Base-by-base conservation (phyloP, 2,113 vertebrate genomes). In the Sylvilagus bachmani region DNA sequence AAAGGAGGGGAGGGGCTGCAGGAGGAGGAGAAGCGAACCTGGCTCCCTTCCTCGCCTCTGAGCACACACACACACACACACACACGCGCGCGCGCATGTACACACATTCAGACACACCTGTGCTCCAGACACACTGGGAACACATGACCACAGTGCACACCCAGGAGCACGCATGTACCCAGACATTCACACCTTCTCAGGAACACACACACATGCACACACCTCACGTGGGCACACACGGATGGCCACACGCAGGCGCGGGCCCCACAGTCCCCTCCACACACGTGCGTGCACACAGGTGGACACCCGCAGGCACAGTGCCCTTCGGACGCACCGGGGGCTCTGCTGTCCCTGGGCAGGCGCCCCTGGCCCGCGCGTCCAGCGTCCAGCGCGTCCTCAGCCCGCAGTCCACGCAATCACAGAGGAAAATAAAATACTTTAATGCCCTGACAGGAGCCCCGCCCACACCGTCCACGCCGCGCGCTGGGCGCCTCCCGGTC, bases 381-480 rank as follows among this genome's bases (percentile, higher is more conserved):
- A 44, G 44, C 6, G 44, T 44, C 44, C 44, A 44, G 55, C 55
- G 17, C 13, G 55, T 14, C 55, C 55, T 17, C 55, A 17, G 62
- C 33, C 36, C 38, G 75, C 4, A 27, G 89, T 67, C 12, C 19
- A 1, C 21, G 27, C 55, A 82, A 81, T 33, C 22, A 69, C 58
- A 82, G 49, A 27, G 49, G 19, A n/a, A 69, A 74, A 86, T 81
- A 66, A 77, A 33, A 61, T 16, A 16, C 86, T 89, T 95, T 9
- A 2, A 84, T 64, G 38, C 86, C 95, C 14, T 77, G n/a, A 84
- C 96, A 85, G 7, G 87, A 17, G 38, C 25, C 31, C 44, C 44
- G 17, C 25, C 80, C 33, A 0, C 24, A 2, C 0, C 0, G 21
- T 6, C 69, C 79, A 21, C 1, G 38, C 4, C 25, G 0, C 53